Evolutionary conservation across 2,797 vertebrate genomes (phyloP), one percentile per base, ranked within the genome.

Genomic region (Sebastes taczanowskii): DNA sequence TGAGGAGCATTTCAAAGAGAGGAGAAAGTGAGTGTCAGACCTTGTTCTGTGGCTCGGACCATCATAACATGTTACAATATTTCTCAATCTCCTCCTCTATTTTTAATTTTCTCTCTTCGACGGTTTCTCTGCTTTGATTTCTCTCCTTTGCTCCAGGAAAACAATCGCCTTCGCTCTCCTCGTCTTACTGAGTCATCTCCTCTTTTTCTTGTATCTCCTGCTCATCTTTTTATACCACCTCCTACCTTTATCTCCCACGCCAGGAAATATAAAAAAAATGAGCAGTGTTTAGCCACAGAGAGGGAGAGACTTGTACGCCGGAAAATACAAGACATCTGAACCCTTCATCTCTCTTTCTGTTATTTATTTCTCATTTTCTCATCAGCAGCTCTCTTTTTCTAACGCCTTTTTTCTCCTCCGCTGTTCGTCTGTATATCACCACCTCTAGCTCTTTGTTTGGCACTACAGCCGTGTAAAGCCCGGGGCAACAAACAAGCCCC

Each of bases 1-100:
- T 29, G 79, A 85, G 65, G 20, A 71, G 63, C 52, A 25, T 86
- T 83, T 77, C 65, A 82, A 38, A 23, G 73, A 70, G 25, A 49
- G 4, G 65, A 63, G 6, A 49, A 49, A 49, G 46, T 49, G 46
- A 49, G 27, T 20, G 27, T 30, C 6, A 67, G 63, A 53, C 22
- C 3, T 13, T 27, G 7, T 42, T n/a, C 38, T 65, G 22, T 18
- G 34, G 4, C 16, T 56, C 11, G 27, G 42, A 42, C 63, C 27
- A 30, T 68, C 46, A 27, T 53, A 76, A 73, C 65, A 56, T 1
- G 6, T n/a, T 64, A 27, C 64, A 18, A 38, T 56, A 52, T 77
- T 80, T 77, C 71, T 74, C 55, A 49, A 34, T 77, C 56, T 81
- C 22, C 32, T 58, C 29, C 20, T 76, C 60, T 0, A 69, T 72